A percentile compares a stretch with the other conserved stretches of the same genome.
These are phyloP conservation scores for Drosophila pruinosa DNA, from an alignment of 1,140 invertebrate species.

Conservation along the genomic window DNA sequence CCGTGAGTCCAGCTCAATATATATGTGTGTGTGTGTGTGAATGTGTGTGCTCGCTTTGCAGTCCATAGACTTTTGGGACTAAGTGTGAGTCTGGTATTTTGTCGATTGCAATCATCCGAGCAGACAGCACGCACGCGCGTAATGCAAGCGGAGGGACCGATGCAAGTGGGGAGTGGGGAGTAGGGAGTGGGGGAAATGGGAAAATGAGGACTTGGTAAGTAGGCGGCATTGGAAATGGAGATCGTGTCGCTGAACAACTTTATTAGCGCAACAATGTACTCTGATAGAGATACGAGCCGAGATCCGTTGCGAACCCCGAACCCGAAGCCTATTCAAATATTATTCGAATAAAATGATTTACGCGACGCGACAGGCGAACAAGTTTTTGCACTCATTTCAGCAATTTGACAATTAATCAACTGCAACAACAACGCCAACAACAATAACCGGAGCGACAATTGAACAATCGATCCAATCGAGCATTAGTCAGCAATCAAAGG, in stretches of 20 bases:
- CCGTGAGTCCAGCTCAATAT: slow-evolving; percentile 18
- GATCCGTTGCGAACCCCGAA: slow-evolving; percentile 38
- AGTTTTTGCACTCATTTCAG: slow-evolving; percentile 80
- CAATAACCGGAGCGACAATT: slow-evolving; percentile 27
- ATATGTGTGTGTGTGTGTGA: background rate
- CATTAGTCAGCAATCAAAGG: slow-evolving; percentile 67
- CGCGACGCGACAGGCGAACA: slow-evolving; percentile 67
- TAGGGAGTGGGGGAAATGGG: background rate
- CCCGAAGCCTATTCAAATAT: slow-evolving; percentile 14
- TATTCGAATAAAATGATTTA: slow-evolving; percentile 62
- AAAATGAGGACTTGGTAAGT: background rate
- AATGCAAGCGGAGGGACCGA: slow-evolving; percentile 34
- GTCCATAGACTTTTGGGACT: slow-evolving; percentile 19
- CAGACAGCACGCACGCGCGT: slow-evolving; percentile 77
- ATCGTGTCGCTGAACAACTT: slow-evolving; percentile 56
- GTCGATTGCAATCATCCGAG: slow-evolving; percentile 74
- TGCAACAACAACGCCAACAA: slow-evolving; percentile 54
- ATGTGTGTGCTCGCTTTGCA: background rate
- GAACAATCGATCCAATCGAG: slow-evolving; percentile 45
- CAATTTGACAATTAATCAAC: slow-evolving; percentile 81
- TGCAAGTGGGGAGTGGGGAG: background rate
- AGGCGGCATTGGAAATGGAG: slow-evolving; percentile 11
- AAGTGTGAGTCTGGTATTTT: slow-evolving; percentile 36
- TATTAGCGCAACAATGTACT: slow-evolving; percentile 47
- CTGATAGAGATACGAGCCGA: slow-evolving; percentile 31